phyloP scores from a whole-genome alignment of 2,113 vertebrate genomes.

The Corythoichthys haematopterus region DNA sequence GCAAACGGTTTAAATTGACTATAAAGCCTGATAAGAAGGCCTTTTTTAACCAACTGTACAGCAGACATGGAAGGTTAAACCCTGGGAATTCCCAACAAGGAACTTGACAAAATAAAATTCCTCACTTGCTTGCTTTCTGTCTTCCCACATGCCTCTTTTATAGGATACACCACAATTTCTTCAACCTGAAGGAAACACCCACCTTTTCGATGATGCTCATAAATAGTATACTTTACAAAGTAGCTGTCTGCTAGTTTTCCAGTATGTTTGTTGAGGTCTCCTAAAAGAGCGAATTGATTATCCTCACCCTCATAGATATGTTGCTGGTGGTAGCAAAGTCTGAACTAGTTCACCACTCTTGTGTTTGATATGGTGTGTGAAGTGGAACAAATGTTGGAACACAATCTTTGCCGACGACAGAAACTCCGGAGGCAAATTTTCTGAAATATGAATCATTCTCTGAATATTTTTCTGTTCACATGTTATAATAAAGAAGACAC shows the following conservation, averaged over 20 bases:
- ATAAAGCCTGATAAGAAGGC: background rate
- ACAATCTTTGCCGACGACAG: background rate
- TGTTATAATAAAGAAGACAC: no score
- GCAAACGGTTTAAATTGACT: background rate
- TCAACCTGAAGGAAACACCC: conserved; percentile 13
- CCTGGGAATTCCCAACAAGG: background rate
- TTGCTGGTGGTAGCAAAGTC: conserved; percentile 7
- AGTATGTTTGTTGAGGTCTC: conserved; percentile 1
- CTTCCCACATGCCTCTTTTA: background rate
- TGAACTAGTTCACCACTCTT: background rate
- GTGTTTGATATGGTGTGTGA: background rate
- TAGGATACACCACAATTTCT: background rate
- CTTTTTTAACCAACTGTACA: background rate
- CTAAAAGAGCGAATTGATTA: background rate
- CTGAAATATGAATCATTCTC: no score
- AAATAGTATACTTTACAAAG: background rate
- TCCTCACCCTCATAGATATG: background rate
- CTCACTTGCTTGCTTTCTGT: background rate
- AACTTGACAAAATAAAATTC: background rate
- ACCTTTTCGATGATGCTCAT: conserved; percentile 2
- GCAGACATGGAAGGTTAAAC: background rate
- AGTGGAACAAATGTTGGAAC: background rate
- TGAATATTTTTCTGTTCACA: no score
- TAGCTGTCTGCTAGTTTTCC: background rate
- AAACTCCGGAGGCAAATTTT: no score